Evolutionary conservation across 1,140 invertebrate species (phyloP).

Genomic region (Drosophila gunungcola): DNA sequence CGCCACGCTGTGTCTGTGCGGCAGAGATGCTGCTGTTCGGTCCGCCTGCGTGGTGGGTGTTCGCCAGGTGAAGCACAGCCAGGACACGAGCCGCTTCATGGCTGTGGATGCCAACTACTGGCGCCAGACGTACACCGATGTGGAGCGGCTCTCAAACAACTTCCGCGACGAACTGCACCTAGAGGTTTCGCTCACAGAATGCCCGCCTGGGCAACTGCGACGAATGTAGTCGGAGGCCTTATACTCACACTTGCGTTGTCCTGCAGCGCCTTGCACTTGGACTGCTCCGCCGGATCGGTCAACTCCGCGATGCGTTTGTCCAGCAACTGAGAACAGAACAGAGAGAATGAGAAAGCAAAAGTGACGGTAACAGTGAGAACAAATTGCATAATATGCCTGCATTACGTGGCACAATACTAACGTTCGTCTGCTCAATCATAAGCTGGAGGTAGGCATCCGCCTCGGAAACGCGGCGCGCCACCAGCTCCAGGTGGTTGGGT

Average conservation of each 20-base stretch:
- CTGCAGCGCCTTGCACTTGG: constrained; percentile 88
- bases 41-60: constrained; percentile 20
- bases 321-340: constrained; percentile 86
- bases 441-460: constrained; percentile 98
- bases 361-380: neutral
- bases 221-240: neutral
- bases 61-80: constrained; percentile 4
- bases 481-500: constrained; percentile 85
- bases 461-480: constrained; percentile 96
- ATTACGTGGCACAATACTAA: constrained; percentile 84
- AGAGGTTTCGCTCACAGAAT: constrained; percentile 34
- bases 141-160: constrained; percentile 47
- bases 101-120: constrained; percentile 43
- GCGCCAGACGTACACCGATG: constrained; percentile 32
- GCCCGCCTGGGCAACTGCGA: neutral
- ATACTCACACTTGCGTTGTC: constrained; percentile 85
- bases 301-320: constrained; percentile 88
- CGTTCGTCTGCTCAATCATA: constrained; percentile 96
- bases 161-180: constrained; percentile 65
- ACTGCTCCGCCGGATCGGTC: constrained; percentile 88
- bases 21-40: constrained; percentile 42
- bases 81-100: constrained; percentile 32
- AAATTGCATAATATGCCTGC: constrained; percentile 45
- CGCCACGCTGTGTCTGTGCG: constrained; percentile 41
- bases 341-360: neutral